These are phyloP conservation scores for Oscheius myriophilus DNA, from an alignment of 2,888 invertebrate species.

Conservation along the genomic window DNA sequence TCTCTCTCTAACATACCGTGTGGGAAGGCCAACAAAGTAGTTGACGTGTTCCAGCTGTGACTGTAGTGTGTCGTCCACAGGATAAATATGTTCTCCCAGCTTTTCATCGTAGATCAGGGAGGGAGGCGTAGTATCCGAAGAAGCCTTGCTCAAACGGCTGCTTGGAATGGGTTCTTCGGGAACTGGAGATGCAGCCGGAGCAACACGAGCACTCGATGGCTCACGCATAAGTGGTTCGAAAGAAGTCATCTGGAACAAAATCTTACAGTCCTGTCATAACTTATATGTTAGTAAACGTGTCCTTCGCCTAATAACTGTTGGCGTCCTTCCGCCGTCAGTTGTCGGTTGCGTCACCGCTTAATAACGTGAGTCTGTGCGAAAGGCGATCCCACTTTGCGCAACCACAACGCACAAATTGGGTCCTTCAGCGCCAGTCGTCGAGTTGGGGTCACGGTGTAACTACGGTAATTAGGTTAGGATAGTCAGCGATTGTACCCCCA, in stretches of 20 bases:
- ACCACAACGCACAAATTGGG: constrained; percentile 21
- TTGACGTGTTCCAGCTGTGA: constrained; percentile 46
- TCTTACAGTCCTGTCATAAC: neutral
- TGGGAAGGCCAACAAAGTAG: constrained; percentile 49
- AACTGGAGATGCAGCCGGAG: constrained; percentile 18
- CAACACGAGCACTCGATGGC: constrained; percentile 7
- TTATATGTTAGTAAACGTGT: neutral
- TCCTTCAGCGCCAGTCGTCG: neutral
- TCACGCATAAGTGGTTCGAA: constrained; percentile 31
- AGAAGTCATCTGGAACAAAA: constrained; percentile 44
- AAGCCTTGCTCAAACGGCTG: constrained; percentile 17
- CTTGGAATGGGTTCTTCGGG: constrained; percentile 30
- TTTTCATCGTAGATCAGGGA: constrained; percentile 41
- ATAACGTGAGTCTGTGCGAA: constrained; percentile 28
- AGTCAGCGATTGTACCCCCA: too few species aligned
- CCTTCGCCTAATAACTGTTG: constrained; percentile 1
- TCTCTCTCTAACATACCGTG: constrained; percentile 31
- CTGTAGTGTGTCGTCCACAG: constrained; percentile 40
- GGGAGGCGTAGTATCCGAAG: neutral
- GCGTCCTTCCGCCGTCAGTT: constrained; percentile 8
- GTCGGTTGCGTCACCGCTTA: constrained; percentile 26
- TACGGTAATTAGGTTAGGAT: too few species aligned
- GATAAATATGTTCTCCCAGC: constrained; percentile 47
- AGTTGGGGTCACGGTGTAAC: too few species aligned
- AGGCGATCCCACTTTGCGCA: constrained; percentile 22